A percentile compares a stretch with the other conserved stretches of the same genome.
These are phyloP conservation scores for Physocephala rufipes DNA, from an alignment of 2,888 invertebrate species.

Conservation along the genomic window DNA sequence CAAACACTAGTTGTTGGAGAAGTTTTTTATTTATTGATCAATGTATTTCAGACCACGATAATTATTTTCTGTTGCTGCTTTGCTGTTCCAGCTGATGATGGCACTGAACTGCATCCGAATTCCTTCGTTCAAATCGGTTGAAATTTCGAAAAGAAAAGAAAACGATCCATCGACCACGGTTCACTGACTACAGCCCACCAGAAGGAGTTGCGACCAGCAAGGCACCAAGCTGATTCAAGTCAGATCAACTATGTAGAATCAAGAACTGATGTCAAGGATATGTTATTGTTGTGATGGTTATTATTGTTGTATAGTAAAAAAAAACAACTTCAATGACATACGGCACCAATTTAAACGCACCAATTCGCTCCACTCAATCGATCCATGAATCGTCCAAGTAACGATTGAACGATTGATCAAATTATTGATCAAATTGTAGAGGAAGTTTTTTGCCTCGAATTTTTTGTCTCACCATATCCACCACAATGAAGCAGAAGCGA, in stretches of 20 bases:
- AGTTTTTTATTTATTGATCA: constrained; percentile 22
- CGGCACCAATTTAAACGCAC: constrained; percentile 38
- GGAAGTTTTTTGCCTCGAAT: neutral
- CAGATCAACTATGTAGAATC: neutral
- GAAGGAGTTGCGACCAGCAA: too few relatives aligned
- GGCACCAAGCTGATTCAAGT: too few relatives aligned
- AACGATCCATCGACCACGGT: neutral
- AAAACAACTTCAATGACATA: constrained; percentile 11
- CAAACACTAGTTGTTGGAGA: neutral
- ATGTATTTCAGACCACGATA: constrained; percentile 32
- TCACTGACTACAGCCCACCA: neutral
- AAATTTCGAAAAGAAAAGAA: neutral
- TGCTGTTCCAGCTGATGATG: too few relatives aligned
- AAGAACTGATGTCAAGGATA: neutral
- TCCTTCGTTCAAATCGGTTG: neutral
- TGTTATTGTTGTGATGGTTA: neutral
- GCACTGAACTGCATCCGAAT: constrained; percentile 21
- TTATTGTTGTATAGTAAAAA: neutral
- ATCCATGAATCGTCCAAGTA: too few relatives aligned
- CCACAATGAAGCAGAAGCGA: too few relatives aligned
- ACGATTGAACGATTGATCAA: constrained; percentile 13
- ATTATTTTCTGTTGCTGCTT: constrained; percentile 33
- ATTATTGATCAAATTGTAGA: constrained; percentile 14
- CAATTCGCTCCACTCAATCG: constrained; percentile 17
- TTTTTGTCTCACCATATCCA: too few relatives aligned